phyloP scores from a whole-genome alignment of 37 sponge, comb jelly and placozoan species.

The Ianthella basta region DNA sequence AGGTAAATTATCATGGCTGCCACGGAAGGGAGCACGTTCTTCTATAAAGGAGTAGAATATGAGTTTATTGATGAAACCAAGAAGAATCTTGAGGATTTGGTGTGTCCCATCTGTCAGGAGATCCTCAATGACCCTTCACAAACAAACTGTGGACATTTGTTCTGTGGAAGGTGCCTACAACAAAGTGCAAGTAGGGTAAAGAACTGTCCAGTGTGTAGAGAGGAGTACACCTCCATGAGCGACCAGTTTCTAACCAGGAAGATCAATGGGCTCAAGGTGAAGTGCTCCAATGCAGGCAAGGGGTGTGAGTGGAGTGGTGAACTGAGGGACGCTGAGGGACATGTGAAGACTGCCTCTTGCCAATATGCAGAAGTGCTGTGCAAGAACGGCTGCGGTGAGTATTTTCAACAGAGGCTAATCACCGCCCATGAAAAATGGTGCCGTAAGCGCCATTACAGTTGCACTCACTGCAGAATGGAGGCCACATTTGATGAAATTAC shows the following conservation, averaged over 20 bases:
- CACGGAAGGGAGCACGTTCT: background rate
- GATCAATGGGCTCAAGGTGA: conserved; percentile 16
- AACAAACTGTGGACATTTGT: conserved; percentile 19
- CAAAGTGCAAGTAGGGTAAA: background rate
- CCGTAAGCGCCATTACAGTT: background rate
- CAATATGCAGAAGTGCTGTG: background rate
- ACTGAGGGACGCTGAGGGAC: background rate
- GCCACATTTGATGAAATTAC: no score
- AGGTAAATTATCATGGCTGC: no score
- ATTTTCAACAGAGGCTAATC: background rate
- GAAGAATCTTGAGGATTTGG: conserved; percentile 10
- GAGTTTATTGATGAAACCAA: conserved; percentile 13
- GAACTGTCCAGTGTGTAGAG: conserved; percentile 15
- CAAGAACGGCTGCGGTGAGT: background rate
- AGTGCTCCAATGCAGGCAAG: background rate
- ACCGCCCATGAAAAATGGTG: background rate
- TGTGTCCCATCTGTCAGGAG: conserved; percentile 22
- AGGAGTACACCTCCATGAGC: conserved; percentile 10
- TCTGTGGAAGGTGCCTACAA: background rate
- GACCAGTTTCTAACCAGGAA: background rate
- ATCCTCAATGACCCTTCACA: background rate
- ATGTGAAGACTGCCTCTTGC: background rate
- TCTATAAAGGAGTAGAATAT: background rate
- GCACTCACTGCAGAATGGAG: background rate
- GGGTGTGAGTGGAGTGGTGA: conserved; percentile 14